Evolutionary conservation across 2,113 vertebrate species (phyloP).

Genomic region (Falco punctatus): DNA sequence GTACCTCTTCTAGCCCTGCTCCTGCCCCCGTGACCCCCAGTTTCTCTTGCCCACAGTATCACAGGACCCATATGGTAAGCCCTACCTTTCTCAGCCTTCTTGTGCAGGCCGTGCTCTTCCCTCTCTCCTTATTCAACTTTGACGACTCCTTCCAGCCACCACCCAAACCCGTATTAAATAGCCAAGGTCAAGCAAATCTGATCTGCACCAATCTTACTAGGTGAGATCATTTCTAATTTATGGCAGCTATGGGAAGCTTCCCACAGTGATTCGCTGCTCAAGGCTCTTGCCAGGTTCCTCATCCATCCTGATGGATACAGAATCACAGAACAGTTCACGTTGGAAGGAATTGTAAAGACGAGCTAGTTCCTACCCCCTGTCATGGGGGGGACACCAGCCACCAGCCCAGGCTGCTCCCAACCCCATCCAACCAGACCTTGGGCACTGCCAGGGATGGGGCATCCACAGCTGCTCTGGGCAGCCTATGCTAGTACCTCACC

Average conservation of each 20-base stretch:
- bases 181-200: background rate
- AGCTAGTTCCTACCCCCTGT: no score
- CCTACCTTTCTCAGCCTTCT: background rate
- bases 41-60: background rate
- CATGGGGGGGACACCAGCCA: no score
- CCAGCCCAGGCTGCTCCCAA: no score
- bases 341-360: no score
- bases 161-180: background rate
- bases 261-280: background rate
- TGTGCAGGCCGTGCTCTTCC: background rate
- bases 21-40: background rate
- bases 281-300: background rate
- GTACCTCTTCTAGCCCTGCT: background rate
- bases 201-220: background rate
- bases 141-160: background rate
- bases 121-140: background rate
- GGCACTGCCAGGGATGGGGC: no score
- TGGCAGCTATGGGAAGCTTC: background rate
- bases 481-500: no score
- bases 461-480: no score
- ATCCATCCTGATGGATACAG: background rate
- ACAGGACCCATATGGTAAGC: background rate
- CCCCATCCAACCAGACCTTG: no score
- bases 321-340: no score
- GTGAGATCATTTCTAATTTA: background rate